phyloP scores from a whole-genome alignment of 2,113 vertebrate species.

The Australoheros scitulus region DNA sequence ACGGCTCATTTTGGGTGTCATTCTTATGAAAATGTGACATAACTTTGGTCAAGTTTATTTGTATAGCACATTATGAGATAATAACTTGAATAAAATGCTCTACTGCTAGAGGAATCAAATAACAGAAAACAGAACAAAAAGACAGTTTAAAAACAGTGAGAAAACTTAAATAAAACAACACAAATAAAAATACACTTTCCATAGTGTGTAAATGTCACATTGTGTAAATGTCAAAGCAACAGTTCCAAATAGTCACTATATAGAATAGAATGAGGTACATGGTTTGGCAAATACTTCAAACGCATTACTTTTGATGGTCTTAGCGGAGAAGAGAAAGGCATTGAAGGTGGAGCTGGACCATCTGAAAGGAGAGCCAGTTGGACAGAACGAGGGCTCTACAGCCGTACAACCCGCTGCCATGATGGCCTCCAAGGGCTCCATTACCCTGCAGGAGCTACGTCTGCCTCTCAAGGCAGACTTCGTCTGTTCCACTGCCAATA shows the following conservation, averaged over 20 bases:
- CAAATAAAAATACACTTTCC: not conserved
- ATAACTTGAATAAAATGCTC: too few species aligned
- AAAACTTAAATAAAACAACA: not conserved
- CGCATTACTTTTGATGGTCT: not conserved
- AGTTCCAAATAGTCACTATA: not conserved
- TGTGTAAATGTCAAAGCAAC: not conserved
- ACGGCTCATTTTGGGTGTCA: not conserved
- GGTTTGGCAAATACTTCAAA: not conserved
- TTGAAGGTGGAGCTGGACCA: constrained; percentile 87
- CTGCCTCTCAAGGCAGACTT: constrained; percentile 97
- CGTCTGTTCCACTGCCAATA: constrained; percentile 88
- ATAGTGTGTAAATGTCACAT: too few species aligned
- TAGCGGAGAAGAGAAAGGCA: constrained; percentile 89
- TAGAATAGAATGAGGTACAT: accelerated
- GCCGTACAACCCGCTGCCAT: constrained; percentile 40
- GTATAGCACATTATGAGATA: not conserved
- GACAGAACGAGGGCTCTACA: constrained; percentile 71
- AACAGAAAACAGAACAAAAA: too few species aligned
- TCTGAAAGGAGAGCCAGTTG: constrained; percentile 82
- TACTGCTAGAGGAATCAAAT: not conserved
- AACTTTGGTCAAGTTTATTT: not conserved
- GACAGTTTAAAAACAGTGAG: not conserved
- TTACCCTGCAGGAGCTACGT: constrained; percentile 89
- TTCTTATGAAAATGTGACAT: not conserved
- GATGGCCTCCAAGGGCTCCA: constrained; percentile 86